Evolutionary conservation across 2,797 vertebrate genomes (phyloP).

Genomic region (Hozukius guyotensis): DNA sequence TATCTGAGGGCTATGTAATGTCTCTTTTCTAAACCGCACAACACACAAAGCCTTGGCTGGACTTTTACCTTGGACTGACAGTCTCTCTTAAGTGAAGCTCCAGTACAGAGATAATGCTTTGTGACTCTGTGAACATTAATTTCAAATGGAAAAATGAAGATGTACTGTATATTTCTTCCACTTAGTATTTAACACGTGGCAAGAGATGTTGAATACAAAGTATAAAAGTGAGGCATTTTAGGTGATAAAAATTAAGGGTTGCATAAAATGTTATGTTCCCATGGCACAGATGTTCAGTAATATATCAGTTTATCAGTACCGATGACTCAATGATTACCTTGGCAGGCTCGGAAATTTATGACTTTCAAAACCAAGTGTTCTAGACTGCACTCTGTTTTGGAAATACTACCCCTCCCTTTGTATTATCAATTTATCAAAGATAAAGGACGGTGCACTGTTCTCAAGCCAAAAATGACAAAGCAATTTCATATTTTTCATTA

Average conservation of each 20-base stretch:
- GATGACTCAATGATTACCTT: background rate
- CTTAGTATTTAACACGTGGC: background rate
- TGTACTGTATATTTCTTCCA: background rate
- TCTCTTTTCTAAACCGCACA: slow-evolving; percentile 56
- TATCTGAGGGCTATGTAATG: slow-evolving; percentile 68
- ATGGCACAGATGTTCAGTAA: background rate
- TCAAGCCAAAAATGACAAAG: background rate
- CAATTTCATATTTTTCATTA: background rate
- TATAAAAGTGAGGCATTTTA: background rate
- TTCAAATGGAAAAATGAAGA: background rate
- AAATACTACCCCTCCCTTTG: background rate
- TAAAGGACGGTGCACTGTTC: background rate
- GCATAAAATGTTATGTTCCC: background rate
- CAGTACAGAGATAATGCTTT: slow-evolving; percentile 5
- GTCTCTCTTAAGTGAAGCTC: slow-evolving; percentile 23
- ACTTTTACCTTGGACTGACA: slow-evolving; percentile 48
- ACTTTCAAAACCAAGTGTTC: background rate
- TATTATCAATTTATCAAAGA: background rate
- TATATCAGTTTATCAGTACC: background rate
- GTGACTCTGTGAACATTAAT: slow-evolving; percentile 1
- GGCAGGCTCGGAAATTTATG: background rate
- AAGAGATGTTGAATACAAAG: background rate
- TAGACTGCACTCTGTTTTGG: background rate
- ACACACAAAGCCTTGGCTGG: slow-evolving; percentile 43
- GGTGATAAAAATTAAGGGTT: background rate